Evolutionary conservation across 2,888 invertebrate species (phyloP), one percentile per base, ranked within the genome.

Genomic region (Lasioglossum figueresi): DNA sequence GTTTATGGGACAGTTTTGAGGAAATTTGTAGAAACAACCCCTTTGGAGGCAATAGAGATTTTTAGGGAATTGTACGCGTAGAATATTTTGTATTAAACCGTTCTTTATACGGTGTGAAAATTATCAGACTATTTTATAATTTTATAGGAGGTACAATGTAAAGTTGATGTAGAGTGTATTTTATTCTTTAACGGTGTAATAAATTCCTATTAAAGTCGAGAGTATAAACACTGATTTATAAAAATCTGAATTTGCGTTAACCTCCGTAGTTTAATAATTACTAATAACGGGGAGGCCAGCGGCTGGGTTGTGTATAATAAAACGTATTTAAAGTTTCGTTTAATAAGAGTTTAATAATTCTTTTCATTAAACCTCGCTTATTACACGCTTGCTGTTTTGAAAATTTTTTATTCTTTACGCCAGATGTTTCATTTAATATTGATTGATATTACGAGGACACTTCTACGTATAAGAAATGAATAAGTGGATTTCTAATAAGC

Each of bases 181-280:
- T 34, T 34, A 6, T 34, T 66, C 34, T 66, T 66, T 6, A 6
- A 19, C 66, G 34, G 10, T 5, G 34, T 23, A 23, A 66, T 34
- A 34, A 34, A 10, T 66, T 66, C 10, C 5, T 31, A 19, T 66
- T 66, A 19, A 8, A 34, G 34, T 19, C 23, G 0, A 34, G 10
- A 5, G 59, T 2, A 14, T 23, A 66, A 66, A 66, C 66, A 14
- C 23, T 34, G 66, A 34, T 34, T 23, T 34, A 66, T 34, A 34
- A 31, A 66, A 34, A 66, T 34, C 4, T 34, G 66, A 66, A 66
- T 66, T 66, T 10, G 66, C 10, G 66, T 31, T 34, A 16, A 66
- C 66, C 66, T 19, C 34, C 10, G 66, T 2, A 66, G 34, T 66
- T 66, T 31, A 66, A 66, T 66, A 66, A 66, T 66, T 66, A 66